phyloP scores from a whole-genome alignment of 64 coral and sea anemone genomes.

The Trachythela sp. region DNA sequence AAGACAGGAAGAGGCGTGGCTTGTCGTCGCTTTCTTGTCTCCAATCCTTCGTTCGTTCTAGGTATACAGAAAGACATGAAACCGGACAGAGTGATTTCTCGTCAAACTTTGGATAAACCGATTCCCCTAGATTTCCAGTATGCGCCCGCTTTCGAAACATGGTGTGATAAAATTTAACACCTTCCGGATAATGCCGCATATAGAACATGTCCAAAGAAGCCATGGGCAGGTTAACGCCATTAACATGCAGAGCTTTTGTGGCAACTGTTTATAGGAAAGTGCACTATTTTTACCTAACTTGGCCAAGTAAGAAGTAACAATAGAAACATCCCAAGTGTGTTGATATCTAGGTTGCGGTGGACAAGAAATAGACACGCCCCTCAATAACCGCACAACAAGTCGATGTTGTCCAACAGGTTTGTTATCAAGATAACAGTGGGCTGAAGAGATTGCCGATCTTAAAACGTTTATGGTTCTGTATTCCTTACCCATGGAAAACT shows the following conservation, averaged over 20 bases:
- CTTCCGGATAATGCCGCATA: background rate
- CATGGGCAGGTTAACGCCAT: background rate
- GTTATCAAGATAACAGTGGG: background rate
- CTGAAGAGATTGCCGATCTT: background rate
- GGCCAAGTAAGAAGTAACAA: background rate
- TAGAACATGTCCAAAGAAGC: background rate
- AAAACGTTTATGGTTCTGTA: background rate
- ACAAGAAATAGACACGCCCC: background rate
- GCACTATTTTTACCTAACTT: background rate
- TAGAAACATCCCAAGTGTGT: background rate
- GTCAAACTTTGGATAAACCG: background rate
- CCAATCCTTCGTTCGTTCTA: background rate
- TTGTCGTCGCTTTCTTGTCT: background rate
- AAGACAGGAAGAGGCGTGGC: background rate
- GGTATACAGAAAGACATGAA: background rate
- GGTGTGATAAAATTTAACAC: background rate
- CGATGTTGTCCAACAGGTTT: background rate
- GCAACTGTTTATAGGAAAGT: background rate
- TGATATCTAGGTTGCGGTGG: background rate
- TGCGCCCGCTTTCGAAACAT: background rate
- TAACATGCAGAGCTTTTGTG: constrained; percentile 14
- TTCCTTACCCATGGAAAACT: background rate
- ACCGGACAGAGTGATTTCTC: background rate
- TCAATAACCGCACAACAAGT: background rate
- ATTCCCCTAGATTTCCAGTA: background rate